Percentiles rank a stretch among this genome's conserved stretches.
Evolutionary conservation across 30 jellyfish, hydroid and myxozoan genomes (phyloP).

Genomic region (Chironex yamaguchii): DNA sequence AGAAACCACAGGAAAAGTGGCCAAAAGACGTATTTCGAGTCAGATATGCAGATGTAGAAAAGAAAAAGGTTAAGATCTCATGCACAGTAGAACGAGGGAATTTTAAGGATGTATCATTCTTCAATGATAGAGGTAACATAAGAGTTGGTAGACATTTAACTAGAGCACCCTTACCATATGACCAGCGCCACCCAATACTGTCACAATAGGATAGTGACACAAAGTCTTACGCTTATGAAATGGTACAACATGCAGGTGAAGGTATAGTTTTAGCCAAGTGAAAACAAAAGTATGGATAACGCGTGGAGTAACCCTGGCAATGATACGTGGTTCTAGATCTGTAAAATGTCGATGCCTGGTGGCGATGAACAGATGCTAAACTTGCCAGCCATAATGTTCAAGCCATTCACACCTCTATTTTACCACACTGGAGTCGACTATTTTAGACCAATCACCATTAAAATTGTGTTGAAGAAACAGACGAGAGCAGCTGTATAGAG

Average conservation of each 20-base stretch:
- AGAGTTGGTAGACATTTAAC: slow-evolving; percentile 69
- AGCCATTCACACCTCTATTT: background rate
- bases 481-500: too few species aligned
- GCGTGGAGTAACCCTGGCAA: background rate
- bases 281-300: background rate
- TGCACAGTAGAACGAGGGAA: slow-evolving; percentile 45
- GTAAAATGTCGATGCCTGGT: background rate
- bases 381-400: background rate
- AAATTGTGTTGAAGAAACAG: background rate
- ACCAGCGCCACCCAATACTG: slow-evolving; percentile 60
- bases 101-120: slow-evolving; percentile 57
- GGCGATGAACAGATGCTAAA: background rate
- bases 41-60: slow-evolving; percentile 21
- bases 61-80: background rate
- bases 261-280: slow-evolving; percentile 53
- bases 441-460: background rate
- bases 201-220: slow-evolving; percentile 41
- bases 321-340: background rate
- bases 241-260: slow-evolving; percentile 52
- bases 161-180: slow-evolving; percentile 58
- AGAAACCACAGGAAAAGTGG: slow-evolving; percentile 35
- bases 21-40: slow-evolving; percentile 26
- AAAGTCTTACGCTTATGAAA: slow-evolving; percentile 40
- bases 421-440: background rate
- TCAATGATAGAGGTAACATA: slow-evolving; percentile 36